Conservation (phyloP, 2,888 invertebrate genomes). For the Lepidonotus clava region DNA sequence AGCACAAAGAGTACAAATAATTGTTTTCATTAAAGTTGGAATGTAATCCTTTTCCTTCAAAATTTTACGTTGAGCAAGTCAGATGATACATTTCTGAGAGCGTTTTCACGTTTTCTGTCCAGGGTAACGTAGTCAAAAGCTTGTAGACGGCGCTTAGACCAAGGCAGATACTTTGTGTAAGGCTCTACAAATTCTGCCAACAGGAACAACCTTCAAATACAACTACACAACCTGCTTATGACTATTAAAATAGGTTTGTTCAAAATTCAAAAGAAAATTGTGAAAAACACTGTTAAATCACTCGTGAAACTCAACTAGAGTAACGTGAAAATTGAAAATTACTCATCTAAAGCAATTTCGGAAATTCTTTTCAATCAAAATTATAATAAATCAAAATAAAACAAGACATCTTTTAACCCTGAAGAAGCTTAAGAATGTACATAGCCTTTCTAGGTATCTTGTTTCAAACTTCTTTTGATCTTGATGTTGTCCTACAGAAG, state of each 20-base stretch:
- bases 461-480: too few species aligned
- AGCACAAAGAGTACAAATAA: background rate
- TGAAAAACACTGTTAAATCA: background rate
- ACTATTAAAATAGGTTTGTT: background rate
- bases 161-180: background rate
- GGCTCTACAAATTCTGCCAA: constrained; percentile 37
- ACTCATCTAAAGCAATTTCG: too few species aligned
- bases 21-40: background rate
- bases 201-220: background rate
- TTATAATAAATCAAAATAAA: background rate
- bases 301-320: too few species aligned
- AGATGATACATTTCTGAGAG: too few species aligned
- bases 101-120: too few species aligned
- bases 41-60: background rate
- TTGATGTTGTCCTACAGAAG: too few species aligned
- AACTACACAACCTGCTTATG: background rate
- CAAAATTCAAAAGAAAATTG: background rate
- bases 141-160: too few species aligned
- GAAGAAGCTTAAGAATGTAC: background rate
- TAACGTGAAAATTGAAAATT: too few species aligned
- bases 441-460: too few species aligned
- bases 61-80: background rate
- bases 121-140: too few species aligned
- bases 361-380: too few species aligned
- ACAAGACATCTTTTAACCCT: background rate